Conservation (phyloP, 1,140 invertebrate genomes). For the Panulirus ornatus region DNA sequence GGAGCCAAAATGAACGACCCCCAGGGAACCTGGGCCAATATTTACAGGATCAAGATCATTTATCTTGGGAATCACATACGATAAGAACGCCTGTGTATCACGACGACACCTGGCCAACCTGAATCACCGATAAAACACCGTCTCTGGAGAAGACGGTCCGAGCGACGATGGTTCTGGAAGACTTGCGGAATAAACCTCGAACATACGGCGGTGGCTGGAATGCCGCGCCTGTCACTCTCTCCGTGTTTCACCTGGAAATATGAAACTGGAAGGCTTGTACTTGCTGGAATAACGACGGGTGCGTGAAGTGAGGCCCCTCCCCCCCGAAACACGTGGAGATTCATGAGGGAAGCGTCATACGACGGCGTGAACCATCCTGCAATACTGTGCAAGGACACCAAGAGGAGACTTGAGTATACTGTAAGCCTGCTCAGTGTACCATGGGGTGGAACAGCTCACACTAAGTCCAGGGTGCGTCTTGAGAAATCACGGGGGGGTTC, state of each 20-base stretch:
- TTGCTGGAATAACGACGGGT: neutral
- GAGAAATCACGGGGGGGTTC: no score
- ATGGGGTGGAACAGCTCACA: no score
- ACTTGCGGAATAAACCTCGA: neutral
- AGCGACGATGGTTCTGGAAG: neutral
- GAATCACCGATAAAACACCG: neutral
- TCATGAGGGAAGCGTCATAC: no score
- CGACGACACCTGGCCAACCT: neutral
- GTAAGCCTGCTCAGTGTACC: no score
- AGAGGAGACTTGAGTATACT: no score
- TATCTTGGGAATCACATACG: neutral
- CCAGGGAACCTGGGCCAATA: neutral
- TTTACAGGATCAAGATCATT: neutral
- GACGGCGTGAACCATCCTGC: no score
- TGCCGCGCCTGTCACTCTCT: neutral
- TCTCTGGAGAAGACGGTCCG: neutral
- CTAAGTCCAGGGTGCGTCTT: no score
- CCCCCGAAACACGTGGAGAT: no score
- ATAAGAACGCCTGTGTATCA: neutral
- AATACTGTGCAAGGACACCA: no score
- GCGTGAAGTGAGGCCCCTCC: no score
- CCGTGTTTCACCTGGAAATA: neutral
- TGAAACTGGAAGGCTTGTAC: neutral
- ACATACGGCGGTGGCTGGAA: neutral
- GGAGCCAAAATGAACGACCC: neutral